A percentile compares a stretch with the other conserved stretches of the same genome.
phyloP scores from a whole-genome alignment of 2,888 invertebrate genomes.

The Brenthis daphne region DNA sequence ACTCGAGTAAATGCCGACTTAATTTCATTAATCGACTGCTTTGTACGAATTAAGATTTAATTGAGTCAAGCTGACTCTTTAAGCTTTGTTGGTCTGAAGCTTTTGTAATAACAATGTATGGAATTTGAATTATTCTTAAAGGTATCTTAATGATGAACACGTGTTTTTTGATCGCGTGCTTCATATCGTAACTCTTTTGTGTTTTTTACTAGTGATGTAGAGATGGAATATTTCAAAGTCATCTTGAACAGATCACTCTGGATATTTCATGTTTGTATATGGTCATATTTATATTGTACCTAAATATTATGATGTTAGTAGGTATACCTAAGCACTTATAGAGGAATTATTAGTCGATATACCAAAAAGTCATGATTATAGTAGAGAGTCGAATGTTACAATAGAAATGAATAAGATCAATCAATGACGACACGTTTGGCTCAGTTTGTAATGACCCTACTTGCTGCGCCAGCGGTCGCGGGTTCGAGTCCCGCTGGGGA shows the following conservation, averaged over 20 bases:
- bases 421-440: no score
- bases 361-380: no score
- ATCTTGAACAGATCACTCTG: constrained; percentile 20
- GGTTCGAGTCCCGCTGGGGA: no score
- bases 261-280: neutral
- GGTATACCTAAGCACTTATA: neutral
- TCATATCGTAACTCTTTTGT: constrained; percentile 41
- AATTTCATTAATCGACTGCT: constrained; percentile 81
- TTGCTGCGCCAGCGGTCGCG: no score
- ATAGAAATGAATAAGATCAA: no score
- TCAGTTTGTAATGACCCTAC: no score
- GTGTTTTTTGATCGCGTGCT: constrained; percentile 66
- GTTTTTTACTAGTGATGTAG: constrained; percentile 31
- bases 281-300: neutral
- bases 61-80: constrained; percentile 74
- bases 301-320: neutral
- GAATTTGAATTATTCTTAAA: constrained; percentile 71
- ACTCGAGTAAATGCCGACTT: constrained; percentile 79
- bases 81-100: constrained; percentile 57
- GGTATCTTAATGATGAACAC: constrained; percentile 69
- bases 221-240: constrained; percentile 37
- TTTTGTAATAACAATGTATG: constrained; percentile 58
- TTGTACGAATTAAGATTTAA: constrained; percentile 81
- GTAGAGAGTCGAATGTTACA: no score
- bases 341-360: no score